These are phyloP conservation scores for Metopolophium dirhodum DNA, from an alignment of 1,140 invertebrate species.

Conservation along the genomic window DNA sequence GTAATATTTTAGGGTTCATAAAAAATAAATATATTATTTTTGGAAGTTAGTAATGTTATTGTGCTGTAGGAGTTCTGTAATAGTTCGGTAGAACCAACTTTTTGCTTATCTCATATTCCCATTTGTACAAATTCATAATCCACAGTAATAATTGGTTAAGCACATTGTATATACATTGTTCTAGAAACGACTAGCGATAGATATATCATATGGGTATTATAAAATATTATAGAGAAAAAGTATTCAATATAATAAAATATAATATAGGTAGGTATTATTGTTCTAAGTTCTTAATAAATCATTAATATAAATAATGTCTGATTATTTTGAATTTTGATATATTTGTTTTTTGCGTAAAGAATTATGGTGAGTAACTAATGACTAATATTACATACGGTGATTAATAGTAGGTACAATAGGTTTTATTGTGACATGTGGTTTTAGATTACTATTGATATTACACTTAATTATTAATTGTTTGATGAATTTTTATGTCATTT, in stretches of 20 bases:
- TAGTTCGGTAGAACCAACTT: neutral
- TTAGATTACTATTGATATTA: neutral
- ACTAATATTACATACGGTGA: neutral
- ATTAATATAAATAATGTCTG: neutral
- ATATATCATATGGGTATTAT: neutral
- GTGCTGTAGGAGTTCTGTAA: neutral
- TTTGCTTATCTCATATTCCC: neutral
- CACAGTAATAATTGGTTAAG: neutral
- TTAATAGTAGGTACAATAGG: neutral
- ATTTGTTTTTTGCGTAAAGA: neutral
- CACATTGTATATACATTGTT: neutral
- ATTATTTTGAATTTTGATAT: neutral
- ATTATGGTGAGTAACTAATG: neutral
- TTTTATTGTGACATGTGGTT: neutral
- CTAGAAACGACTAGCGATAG: neutral
- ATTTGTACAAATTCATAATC: neutral
- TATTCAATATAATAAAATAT: no score
- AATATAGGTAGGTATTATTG: no score
- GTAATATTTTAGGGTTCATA: conserved; percentile 22
- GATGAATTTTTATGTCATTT: neutral
- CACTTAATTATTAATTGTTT: neutral
- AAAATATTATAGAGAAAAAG: neutral
- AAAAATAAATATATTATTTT: neutral
- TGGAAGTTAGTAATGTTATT: neutral
- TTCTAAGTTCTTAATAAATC: neutral